Evolutionary conservation across 2,113 vertebrate genomes (phyloP), one percentile per base, ranked within the genome.

Genomic region (Bothrops jararaca): DNA sequence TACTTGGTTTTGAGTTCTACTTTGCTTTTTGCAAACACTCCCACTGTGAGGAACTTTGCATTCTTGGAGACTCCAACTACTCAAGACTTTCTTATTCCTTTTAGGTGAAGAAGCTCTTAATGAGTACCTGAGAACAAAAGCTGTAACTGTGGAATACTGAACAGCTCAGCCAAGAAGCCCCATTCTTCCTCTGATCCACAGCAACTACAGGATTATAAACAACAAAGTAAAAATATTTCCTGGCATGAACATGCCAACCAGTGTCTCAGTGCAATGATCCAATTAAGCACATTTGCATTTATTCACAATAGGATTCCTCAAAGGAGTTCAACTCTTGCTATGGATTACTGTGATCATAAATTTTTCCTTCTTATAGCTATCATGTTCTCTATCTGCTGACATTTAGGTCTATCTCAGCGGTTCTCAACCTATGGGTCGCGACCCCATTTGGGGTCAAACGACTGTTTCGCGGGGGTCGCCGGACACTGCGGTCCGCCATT

Each of bases 41-140:
- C 34, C 34, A 20, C 18, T 39, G 48, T 29, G 45, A n/a, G 2
- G 29, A 52, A 20, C 12, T 20, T 52, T 5, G 20, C 26, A 74
- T 3, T 9, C 5, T 91, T 86, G 12, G 29, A 26, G 2, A 0
- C 60, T 94, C 93, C 95, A 95, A 96, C 42, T 56, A 58, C 57
- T 91, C n/a, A 50, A 92, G 58, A 89, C 22, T 4, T 88, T 95
- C 24, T 95, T 86, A 22, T 93, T 88, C 97, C 89, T 9, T 64
- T 74, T 96, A 99, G 99, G 99, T 93, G 98, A 99, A 96, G 99
- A 99, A 92, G 99, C 99, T 29, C 98, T 99, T 56, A 96, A 98
- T 2, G 99, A 99, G 92, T 99, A 99, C 96, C 99, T 99, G 90
- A 98, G 98, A 97, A 99, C 98, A 95, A 99, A 99, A 98, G 98